Base-by-base conservation (phyloP, 2,888 invertebrate species). In the Mycogona germanica region DNA sequence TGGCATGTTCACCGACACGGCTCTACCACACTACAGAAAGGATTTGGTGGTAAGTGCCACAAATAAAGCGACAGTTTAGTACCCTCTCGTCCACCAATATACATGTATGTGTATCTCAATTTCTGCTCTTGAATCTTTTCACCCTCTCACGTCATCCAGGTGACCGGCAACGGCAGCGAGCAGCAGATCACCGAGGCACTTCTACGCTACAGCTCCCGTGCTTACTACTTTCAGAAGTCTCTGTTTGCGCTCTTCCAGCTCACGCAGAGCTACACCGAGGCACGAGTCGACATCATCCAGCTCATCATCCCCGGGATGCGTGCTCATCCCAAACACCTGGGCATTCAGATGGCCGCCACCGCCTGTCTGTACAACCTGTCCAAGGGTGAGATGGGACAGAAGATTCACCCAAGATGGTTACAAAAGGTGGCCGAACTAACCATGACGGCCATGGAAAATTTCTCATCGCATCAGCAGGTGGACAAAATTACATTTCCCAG, bases 351-450 rank as follows among this genome's bases (percentile, higher is more conserved):
- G 76, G 81, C 82, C 14, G 81, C 80, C 14, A 83, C 83, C 2
- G 83, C 83, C 19, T 83, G 82, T 65, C 72, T 84, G 21, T 83
- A 83, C 65, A 83, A 82, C 68, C 72, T 84, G 50, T 80, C 81
- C 0, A 77, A 79, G 62, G 78, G 78, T 21, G 79, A 79, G 60
- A 66, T 80, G 7, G 78, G 79, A 0, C 73, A 75, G 55, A 75
- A 75, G 63, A 76, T 82, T 55, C 82, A 82, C 66, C 79, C 81
- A 0, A 72, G 72, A 17, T 70, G 77, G 59, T 70, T 84, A 48
- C 74, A 75, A 59, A 71, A 74, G 62, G 78, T 80, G 44, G 80
- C 82, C 9, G 74, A 77, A 59, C 67, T 78, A 23, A 81, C 80
- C 2, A 68, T 84, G 52, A 71, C 73, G 44, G 81, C 82, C 4